A percentile compares a stretch with the other conserved stretches of the same genome.
phyloP scores from a whole-genome alignment of 2,888 invertebrate species.

The Nymphalis urticae region DNA sequence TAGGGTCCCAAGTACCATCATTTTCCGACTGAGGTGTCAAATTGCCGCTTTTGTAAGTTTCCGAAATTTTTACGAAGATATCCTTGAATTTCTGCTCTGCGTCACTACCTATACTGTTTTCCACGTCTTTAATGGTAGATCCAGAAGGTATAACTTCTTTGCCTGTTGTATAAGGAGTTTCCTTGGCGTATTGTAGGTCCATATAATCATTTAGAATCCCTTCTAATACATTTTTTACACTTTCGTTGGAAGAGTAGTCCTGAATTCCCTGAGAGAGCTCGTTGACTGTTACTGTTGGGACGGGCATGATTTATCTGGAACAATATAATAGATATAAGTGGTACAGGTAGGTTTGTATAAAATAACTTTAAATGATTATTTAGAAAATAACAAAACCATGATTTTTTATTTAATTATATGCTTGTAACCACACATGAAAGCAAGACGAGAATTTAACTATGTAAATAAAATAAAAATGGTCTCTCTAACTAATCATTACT shows the following conservation, averaged over 20 bases:
- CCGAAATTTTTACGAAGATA: conserved; percentile 61
- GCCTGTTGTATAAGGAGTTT: conserved; percentile 71
- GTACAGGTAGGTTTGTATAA: neutral
- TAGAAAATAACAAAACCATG: no score
- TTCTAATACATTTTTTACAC: conserved; percentile 62
- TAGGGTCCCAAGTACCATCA: conserved; percentile 67
- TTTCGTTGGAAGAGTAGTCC: conserved; percentile 52
- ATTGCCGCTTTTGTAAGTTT: conserved; percentile 61
- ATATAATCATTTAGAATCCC: conserved; percentile 70
- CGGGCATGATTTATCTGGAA: conserved; percentile 51
- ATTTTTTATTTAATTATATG: no score
- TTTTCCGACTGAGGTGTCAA: conserved; percentile 57
- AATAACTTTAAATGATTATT: neutral
- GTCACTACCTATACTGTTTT: conserved; percentile 52
- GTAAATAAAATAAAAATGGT: no score
- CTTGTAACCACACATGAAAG: no score
- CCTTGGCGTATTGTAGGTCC: conserved; percentile 67
- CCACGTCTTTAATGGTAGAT: conserved; percentile 57
- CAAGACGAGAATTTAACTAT: no score
- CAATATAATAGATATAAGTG: conserved; percentile 1
- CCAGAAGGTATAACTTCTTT: conserved; percentile 62
- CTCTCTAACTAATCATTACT: no score
- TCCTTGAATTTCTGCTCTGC: conserved; percentile 58
- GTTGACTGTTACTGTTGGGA: conserved; percentile 61
- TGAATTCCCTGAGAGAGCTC: conserved; percentile 59